Evolutionary conservation across 2,797 vertebrate species (phyloP).

Genomic region (Champsocephalus esox): DNA sequence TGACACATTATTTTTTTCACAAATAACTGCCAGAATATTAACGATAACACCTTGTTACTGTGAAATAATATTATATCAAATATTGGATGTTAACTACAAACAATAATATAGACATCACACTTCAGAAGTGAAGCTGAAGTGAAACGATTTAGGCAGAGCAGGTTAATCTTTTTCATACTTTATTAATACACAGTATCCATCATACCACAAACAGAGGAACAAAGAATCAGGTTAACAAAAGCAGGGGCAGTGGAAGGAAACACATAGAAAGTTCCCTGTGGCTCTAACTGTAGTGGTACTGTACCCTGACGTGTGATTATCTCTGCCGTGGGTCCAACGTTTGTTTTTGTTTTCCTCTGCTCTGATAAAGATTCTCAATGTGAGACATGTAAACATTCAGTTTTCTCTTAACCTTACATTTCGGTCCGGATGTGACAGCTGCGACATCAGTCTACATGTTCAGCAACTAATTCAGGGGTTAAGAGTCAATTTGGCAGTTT

Average conservation of each 20-base stretch:
- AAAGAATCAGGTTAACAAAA: constrained; percentile 77
- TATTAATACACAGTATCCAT: constrained; percentile 86
- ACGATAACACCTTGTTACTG: too few species aligned
- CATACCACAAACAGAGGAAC: constrained; percentile 85
- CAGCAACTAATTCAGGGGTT: constrained; percentile 20
- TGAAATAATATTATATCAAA: not conserved
- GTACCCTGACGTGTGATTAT: constrained; percentile 51
- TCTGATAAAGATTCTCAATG: constrained; percentile 80
- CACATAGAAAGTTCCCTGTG: constrained; percentile 71
- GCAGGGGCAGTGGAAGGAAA: constrained; percentile 69
- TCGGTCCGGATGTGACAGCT: constrained; percentile 71
- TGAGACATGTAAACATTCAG: constrained; percentile 80
- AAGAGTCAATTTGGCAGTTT: constrained; percentile 66
- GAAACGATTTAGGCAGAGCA: not conserved
- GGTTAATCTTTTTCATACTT: constrained; percentile 73
- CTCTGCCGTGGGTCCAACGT: constrained; percentile 42
- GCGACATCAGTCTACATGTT: constrained; percentile 20
- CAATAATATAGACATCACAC: not conserved
- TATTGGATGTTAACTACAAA: not conserved
- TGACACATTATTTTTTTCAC: too few species aligned
- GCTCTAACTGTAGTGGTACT: constrained; percentile 60
- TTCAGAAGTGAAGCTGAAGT: not conserved
- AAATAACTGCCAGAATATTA: too few species aligned
- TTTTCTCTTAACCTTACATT: constrained; percentile 48
- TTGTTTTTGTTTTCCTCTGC: constrained; percentile 16